Conservation (phyloP, 64 coral and sea anemone species). For the Acropora tenuis region DNA sequence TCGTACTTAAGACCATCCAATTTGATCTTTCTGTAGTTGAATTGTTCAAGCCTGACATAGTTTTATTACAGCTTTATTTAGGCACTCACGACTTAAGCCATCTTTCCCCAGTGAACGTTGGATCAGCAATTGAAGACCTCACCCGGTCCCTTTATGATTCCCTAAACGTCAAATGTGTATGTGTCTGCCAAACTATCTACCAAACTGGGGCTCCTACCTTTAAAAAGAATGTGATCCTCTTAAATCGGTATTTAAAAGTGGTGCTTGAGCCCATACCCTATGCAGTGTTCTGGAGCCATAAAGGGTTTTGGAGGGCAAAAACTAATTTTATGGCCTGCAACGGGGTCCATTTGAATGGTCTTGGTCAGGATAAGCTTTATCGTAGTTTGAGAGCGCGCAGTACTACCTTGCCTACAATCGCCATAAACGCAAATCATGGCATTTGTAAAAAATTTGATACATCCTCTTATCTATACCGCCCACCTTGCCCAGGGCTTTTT, state of each 20-base stretch:
- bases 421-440: too few relatives aligned
- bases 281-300: slow-evolving; percentile 28
- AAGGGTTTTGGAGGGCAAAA: slow-evolving; percentile 5
- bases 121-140: slow-evolving; percentile 31
- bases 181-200: not conserved
- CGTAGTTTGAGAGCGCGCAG: too few relatives aligned
- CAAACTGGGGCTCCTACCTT: not conserved
- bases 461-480: too few relatives aligned
- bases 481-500: too few relatives aligned
- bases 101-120: not conserved
- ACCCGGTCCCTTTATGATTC: not conserved
- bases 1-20: not conserved
- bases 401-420: too few relatives aligned
- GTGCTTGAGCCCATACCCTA: slow-evolving; percentile 3
- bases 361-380: too few relatives aligned
- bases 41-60: slow-evolving; percentile 33
- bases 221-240: not conserved
- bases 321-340: not conserved
- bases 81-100: slow-evolving; percentile 24
- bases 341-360: not conserved
- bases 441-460: too few relatives aligned
- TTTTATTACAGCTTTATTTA: not conserved
- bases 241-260: not conserved
- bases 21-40: slow-evolving; percentile 20
- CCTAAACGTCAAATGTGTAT: not conserved